These are phyloP conservation scores for Achatina immaculata DNA, from an alignment of 1,140 invertebrate species.

Conservation along the genomic window DNA sequence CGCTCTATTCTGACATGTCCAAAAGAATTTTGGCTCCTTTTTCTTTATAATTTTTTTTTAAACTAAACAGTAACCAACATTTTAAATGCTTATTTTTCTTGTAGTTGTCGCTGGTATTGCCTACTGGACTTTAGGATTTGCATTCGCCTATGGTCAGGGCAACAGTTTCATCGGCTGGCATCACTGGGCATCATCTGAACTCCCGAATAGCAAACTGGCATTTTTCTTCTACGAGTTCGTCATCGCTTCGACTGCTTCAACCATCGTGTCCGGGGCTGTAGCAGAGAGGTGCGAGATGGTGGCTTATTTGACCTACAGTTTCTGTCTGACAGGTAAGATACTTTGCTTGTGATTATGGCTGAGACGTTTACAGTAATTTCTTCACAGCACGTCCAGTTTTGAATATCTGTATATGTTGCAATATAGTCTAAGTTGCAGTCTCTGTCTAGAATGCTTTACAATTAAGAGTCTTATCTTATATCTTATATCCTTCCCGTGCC, in stretches of 20 bases:
- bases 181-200: conserved; percentile 46
- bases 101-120: conserved; percentile 74
- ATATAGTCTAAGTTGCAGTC: too few relatives aligned
- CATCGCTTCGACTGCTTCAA: conserved; percentile 67
- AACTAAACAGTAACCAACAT: too few relatives aligned
- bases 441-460: too few relatives aligned
- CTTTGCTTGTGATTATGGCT: neutral
- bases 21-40: too few relatives aligned
- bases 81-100: conserved; percentile 38
- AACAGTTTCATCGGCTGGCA: conserved; percentile 63
- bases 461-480: too few relatives aligned
- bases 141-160: conserved; percentile 73
- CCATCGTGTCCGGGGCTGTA: conserved; percentile 75
- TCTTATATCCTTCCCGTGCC: too few relatives aligned
- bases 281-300: conserved; percentile 76
- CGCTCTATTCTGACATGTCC: too few relatives aligned
- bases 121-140: conserved; percentile 75
- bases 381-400: too few relatives aligned
- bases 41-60: too few relatives aligned
- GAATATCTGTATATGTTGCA: too few relatives aligned
- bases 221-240: conserved; percentile 65
- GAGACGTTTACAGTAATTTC: too few relatives aligned
- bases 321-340: conserved; percentile 74
- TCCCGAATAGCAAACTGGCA: conserved; percentile 49
- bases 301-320: conserved; percentile 75